A percentile compares a stretch with the other conserved stretches of the same genome.
Conservation (phyloP, 2,888 invertebrate genomes). For the Spialia ferax region DNA sequence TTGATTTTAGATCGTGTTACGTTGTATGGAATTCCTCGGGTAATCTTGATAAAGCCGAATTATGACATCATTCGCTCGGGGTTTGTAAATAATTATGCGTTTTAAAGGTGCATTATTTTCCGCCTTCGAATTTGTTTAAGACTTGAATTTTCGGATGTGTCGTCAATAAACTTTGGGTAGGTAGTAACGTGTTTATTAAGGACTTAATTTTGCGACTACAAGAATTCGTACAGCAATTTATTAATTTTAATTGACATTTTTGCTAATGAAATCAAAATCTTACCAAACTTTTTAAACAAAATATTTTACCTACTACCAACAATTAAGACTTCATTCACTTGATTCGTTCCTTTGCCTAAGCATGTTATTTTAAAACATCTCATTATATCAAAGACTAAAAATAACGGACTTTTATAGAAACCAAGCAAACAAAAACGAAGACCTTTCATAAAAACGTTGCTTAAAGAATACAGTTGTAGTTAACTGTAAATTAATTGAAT, state of each 20-base stretch:
- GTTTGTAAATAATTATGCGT: constrained; percentile 40
- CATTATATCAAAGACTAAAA: too few species aligned
- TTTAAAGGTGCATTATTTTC: constrained; percentile 36
- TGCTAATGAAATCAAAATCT: neutral
- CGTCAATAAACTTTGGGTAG: constrained; percentile 27
- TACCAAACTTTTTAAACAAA: neutral
- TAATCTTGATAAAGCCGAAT: constrained; percentile 48
- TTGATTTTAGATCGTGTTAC: constrained; percentile 72
- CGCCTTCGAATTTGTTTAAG: constrained; percentile 33
- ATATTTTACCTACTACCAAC: too few species aligned
- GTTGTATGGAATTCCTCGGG: constrained; percentile 45
- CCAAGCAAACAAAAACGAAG: neutral
- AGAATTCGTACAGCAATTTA: neutral
- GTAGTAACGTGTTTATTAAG: constrained; percentile 18
- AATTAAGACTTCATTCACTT: too few species aligned
- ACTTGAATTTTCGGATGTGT: constrained; percentile 34
- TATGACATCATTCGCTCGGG: constrained; percentile 36
- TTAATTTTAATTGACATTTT: neutral
- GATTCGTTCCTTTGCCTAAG: too few species aligned
- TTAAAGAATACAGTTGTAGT: constrained; percentile 16
- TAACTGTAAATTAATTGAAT: constrained; percentile 48
- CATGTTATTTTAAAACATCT: neutral
- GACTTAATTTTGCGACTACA: constrained; percentile 13
- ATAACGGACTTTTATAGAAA: too few species aligned
- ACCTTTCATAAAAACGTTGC: neutral